Conservation (phyloP, 2,888 invertebrate genomes). For the Ornithoptera alexandrae region DNA sequence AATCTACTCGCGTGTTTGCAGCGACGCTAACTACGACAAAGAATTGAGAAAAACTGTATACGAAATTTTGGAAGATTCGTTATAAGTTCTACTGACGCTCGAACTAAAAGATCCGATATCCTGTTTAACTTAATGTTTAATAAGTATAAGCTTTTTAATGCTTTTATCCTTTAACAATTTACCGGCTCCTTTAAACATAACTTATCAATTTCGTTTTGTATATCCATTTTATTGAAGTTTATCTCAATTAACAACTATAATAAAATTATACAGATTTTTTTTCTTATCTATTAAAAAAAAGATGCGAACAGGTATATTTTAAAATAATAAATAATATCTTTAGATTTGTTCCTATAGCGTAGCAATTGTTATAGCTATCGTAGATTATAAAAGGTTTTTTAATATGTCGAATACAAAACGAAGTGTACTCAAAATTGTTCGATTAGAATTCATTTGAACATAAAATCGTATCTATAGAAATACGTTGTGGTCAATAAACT, state of each 20-base stretch:
- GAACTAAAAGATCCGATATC: no score
- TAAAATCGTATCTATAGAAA: constrained; percentile 15
- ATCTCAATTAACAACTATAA: no score
- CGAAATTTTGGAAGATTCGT: background rate
- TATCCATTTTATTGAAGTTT: no score
- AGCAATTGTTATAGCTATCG: constrained; percentile 16
- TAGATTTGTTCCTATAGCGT: constrained; percentile 9
- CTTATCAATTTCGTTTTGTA: no score
- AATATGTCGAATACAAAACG: constrained; percentile 10
- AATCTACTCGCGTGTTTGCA: background rate
- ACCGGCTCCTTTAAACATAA: no score
- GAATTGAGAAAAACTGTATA: background rate
- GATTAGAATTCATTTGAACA: constrained; percentile 12
- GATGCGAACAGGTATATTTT: background rate
- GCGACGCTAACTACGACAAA: background rate
- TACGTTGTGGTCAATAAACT: constrained; percentile 21
- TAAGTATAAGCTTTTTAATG: no score
- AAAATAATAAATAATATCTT: background rate
- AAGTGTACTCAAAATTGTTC: background rate
- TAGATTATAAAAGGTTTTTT: constrained; percentile 17
- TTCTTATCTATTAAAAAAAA: background rate
- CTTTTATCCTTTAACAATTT: no score
- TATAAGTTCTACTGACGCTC: no score
- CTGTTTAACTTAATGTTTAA: background rate
- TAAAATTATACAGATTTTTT: no score